Base-by-base conservation (phyloP, 1,140 invertebrate species). In the Wiebesia pumilae region DNA sequence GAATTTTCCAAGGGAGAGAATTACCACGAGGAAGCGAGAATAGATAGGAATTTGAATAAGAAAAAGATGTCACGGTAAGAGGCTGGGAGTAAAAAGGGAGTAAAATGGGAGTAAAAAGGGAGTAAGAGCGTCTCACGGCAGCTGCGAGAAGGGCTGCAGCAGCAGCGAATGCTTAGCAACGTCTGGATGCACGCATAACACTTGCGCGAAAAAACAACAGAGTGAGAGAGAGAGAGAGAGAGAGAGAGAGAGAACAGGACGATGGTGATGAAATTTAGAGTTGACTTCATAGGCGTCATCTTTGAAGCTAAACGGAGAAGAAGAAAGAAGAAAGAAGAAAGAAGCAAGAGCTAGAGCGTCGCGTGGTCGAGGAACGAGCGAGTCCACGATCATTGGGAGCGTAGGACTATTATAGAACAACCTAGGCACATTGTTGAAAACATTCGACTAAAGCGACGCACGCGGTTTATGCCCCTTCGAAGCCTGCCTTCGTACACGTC, bases 321-420 rank as follows among this genome's bases (percentile, higher is more conserved):
- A 73, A 78, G 87, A 67, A 67, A 71, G 78, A 80, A 27, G 19
- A 73, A 78, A 73, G 24, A 67, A 71, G 78, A 80, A 27, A 24
- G 62, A 78, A 73, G 24, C 35, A 65, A 86, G 77, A 47, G 43
- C 43, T 4, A 47, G 12, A 47, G 12, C 43, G 43, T 47, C 43
- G 43, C 12, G 12, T 47, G 43, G 51, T 16, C 10, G 19, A 54
- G 51, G 19, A 79, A 27, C 75, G 77, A 80, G 19, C 77, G n/a
- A 75, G 58, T 27, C 51, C 58, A 73, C 88, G 88, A 90, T 90
- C 90, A 91, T 92, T 92, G 89, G 88, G 90, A 92, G 89, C 91
- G 88, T 86, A 85, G 88, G 87, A 91, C 91, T 83, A 83, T 92
- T 91, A 92, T 92, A 92, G 91, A 91, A 92, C 89, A 78, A 84